Base-by-base conservation (phyloP, 2,888 invertebrate genomes). In the Eledona agricola region DNA sequence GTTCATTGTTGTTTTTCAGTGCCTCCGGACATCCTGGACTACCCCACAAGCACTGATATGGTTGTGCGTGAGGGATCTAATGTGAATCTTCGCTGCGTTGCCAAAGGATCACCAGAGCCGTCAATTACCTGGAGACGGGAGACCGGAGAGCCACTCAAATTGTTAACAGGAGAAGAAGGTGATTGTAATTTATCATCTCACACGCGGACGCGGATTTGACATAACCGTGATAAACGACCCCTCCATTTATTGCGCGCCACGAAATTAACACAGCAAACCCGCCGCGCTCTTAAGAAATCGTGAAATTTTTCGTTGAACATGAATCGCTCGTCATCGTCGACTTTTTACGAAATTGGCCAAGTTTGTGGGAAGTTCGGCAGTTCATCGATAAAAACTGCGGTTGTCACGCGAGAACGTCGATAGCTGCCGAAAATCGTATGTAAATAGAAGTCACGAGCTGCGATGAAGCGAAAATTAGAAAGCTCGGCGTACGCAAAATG, bases 121-220 rank as follows among this genome's bases (percentile, higher is more conserved):
- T 85, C 83, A 6, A 91, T 95, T 59, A 89, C 87, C 46, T 96
- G 96, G 96, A 81, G 90, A 58, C 81, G 91, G 22, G 93, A 93
- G 74, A 87, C 88, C 51, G 88, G 88, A 10, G 83, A 84, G 29
- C 78, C 84, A 22, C 80, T 88, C 54, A 82, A 81, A 22, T 74
- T 87, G 51, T 79, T 83, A 46, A 83, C 82, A 60, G 87, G 86
- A 31, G 79, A 82, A 65, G 85, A 87, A 81, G 87, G 88, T 89
- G 75, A 73, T 71, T 47, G 45, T 45, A 45, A 43, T 35, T 37
- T 45, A 45, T 35, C 50, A 49, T 15, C 25, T 17, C 20, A 32
- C 31, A 26, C 16, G 10, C 28, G 19, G 37, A 31, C 16, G 22
- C 15, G 20, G 11, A 40, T 31, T 38, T 38, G 40, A 50, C 49